Evolutionary conservation across 30 jellyfish, hydroid and myxozoan species (phyloP), one percentile per base, ranked within the genome.

Genomic region (Aurelia sp.): DNA sequence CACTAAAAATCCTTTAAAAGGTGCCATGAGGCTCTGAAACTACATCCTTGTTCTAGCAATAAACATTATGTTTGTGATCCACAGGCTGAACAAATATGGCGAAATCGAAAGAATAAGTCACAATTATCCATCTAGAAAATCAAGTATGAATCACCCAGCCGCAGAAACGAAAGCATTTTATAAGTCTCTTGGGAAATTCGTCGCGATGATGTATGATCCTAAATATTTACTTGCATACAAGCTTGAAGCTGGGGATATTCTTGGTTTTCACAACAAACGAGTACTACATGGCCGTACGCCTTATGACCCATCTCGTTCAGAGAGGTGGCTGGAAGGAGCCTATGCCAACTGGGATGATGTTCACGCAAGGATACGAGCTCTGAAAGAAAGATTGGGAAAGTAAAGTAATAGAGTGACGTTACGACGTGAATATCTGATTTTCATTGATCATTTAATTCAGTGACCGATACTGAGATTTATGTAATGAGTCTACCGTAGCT

Each of bases 261-360:
- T 90, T 5, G 53, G 80, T 27, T 90, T 90, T 31, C 72, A 90
- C 41, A 90, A 90, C 70, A 60, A 53, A 51, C 63, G 97, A 33
- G 87, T 90, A 27, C 16, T 90, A 80, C 97, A 90, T 55, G 97
- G 97, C 11, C 86, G 97, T 27, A 80, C 97, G 33, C 63, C 94
- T 13, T 90, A 78, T 69, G 88, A 90, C 57, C 62, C 93, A n/a
- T 63, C 66, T 0, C 57, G 78, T 3, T 60, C 92, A 24, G 60
- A 52, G 57, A 85, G 97, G 8, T 74, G 87, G 90, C 90, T 90
- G 76, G 90, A 74, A 50, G 97, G 97, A 8, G 89, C 81, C 48
- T 90, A 90, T 58, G 80, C 70, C 19, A 83, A 76, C 60, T 81
- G 93, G 97, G 97, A 88, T 55, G 97, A 81, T 48, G 76, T 78